A percentile compares a stretch with the other conserved stretches of the same genome.
phyloP scores from a whole-genome alignment of 2,113 vertebrate genomes.

The Boleophthalmus pectinirostris region DNA sequence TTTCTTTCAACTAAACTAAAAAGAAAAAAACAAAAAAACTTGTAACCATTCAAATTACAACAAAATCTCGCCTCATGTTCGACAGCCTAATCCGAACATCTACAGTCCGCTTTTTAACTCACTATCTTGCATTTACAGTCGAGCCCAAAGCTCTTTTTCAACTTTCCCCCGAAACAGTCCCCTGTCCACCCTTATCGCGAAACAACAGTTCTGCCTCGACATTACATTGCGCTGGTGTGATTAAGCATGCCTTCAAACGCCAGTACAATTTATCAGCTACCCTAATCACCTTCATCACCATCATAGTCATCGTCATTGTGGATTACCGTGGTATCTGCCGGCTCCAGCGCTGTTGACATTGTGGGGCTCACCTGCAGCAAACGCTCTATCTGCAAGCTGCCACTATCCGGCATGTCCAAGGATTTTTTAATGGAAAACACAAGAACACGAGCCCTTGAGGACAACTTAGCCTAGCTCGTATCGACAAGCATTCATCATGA shows the following conservation, averaged over 20 bases:
- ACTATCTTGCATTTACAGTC: slow-evolving; percentile 5
- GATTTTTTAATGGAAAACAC: slow-evolving; percentile 30
- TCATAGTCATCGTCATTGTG: neutral
- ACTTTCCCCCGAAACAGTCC: slow-evolving; percentile 1
- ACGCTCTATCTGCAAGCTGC: slow-evolving; percentile 7
- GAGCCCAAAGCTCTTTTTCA: neutral
- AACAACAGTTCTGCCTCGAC: slow-evolving; percentile 12
- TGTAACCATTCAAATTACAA: neutral
- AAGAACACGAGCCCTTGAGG: neutral
- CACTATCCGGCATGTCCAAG: slow-evolving; percentile 14
- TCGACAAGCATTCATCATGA: slow-evolving; percentile 51
- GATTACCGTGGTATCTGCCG: slow-evolving; percentile 38
- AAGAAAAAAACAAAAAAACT: neutral
- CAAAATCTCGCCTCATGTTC: neutral
- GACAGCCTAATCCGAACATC: neutral
- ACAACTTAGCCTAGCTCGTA: slow-evolving; percentile 11
- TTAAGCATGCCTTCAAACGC: slow-evolving; percentile 24
- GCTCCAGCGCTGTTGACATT: slow-evolving; percentile 47
- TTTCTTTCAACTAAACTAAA: neutral
- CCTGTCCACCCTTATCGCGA: slow-evolving; percentile 4
- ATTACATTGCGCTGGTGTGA: slow-evolving; percentile 3
- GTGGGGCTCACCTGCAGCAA: slow-evolving; percentile 47
- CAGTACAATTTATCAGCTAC: slow-evolving; percentile 20
- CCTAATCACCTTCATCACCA: slow-evolving; percentile 17
- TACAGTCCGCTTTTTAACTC: neutral